Evolutionary conservation across 1,140 invertebrate genomes (phyloP).

Genomic region (Zaprionus africanus): DNA sequence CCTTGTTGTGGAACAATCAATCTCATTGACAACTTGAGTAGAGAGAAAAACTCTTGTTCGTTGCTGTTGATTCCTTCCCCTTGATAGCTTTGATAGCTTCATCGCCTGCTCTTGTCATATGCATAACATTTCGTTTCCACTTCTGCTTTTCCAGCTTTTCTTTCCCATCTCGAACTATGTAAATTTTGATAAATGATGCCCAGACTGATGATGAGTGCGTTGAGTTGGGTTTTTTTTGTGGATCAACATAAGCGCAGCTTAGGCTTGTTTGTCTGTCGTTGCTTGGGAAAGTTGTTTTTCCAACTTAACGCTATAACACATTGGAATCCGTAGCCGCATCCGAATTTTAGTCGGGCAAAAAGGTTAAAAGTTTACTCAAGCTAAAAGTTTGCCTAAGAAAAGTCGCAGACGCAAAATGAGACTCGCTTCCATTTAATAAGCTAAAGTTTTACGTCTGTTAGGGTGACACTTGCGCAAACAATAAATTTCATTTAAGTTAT

Average conservation of each 20-base stretch:
- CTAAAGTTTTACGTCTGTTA: slow-evolving; percentile 17
- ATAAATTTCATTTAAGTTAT: slow-evolving; percentile 37
- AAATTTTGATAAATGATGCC: slow-evolving; percentile 73
- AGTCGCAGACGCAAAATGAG: not conserved
- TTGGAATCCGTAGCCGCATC: not conserved
- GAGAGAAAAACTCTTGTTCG: not conserved
- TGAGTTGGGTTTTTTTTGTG: slow-evolving; percentile 22
- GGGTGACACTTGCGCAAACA: slow-evolving; percentile 45
- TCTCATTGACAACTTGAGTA: slow-evolving; percentile 67
- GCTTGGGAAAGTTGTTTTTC: slow-evolving; percentile 33
- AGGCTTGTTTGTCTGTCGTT: not conserved
- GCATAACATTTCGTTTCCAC: slow-evolving; percentile 59
- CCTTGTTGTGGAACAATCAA: slow-evolving; percentile 57
- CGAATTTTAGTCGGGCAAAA: not conserved
- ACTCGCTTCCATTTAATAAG: slow-evolving; percentile 16
- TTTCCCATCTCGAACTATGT: slow-evolving; percentile 35
- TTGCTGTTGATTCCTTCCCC: not conserved
- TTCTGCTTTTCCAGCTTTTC: slow-evolving; percentile 13
- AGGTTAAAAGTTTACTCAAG: slow-evolving; percentile 32
- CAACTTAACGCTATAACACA: not conserved
- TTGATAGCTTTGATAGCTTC: slow-evolving; percentile 63
- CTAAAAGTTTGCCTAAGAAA: slow-evolving; percentile 17
- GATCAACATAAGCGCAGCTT: slow-evolving; percentile 29
- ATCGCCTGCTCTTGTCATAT: slow-evolving; percentile 64
- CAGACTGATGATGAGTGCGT: slow-evolving; percentile 30